phyloP scores from a whole-genome alignment of 2,113 vertebrate species.

The Colius striatus region DNA sequence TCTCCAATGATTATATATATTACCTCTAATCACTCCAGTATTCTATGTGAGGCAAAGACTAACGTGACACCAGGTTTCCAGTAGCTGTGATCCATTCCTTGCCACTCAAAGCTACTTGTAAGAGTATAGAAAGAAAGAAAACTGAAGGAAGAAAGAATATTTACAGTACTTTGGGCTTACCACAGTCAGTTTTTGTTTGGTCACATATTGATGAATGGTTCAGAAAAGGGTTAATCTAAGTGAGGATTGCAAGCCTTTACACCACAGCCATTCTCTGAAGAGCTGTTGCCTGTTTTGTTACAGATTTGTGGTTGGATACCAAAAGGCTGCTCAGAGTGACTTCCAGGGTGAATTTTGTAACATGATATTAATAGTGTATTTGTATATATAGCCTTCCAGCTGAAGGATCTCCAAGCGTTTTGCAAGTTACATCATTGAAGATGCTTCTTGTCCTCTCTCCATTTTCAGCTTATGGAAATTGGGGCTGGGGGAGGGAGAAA shows the following conservation, averaged over 20 bases:
- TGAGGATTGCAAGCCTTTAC: neutral
- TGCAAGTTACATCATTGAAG: neutral
- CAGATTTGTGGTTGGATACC: neutral
- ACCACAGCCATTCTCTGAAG: neutral
- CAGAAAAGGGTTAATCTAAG: neutral
- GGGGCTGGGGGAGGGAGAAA: neutral
- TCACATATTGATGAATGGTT: neutral
- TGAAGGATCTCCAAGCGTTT: neutral
- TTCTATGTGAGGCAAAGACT: neutral
- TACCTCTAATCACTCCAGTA: neutral
- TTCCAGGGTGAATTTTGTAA: slow-evolving; percentile 4
- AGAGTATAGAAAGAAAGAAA: neutral
- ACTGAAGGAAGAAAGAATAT: neutral
- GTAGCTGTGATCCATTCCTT: neutral
- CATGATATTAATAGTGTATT: neutral
- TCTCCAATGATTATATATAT: neutral
- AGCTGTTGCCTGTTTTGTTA: neutral
- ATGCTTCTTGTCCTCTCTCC: neutral
- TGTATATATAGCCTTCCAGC: neutral
- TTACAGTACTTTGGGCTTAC: neutral
- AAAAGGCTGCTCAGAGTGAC: neutral
- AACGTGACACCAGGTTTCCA: neutral
- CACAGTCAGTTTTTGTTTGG: neutral
- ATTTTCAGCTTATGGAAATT: neutral
- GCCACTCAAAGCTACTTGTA: neutral